Evolutionary conservation across 1,140 invertebrate species (phyloP).

Genomic region (Caenorhabditis briggsae): DNA sequence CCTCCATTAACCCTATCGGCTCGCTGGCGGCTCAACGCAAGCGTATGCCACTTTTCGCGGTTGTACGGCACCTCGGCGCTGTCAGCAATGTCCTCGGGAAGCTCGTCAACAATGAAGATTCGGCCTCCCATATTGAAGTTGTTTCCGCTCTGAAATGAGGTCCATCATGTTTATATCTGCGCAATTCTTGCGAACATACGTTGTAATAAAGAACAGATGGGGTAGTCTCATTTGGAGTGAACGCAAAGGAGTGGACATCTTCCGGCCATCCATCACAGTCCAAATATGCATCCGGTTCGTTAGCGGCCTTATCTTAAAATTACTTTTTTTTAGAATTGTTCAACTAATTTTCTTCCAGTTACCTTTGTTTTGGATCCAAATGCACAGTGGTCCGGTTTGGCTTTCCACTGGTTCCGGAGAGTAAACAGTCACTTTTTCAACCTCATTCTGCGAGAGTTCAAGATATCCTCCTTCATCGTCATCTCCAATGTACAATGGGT

Average conservation of each 20-base stretch:
- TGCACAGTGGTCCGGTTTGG: constrained; percentile 16
- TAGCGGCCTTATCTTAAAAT: constrained; percentile 41
- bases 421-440: constrained; percentile 81
- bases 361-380: constrained; percentile 38
- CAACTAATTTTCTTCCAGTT: neutral
- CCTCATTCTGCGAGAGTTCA: constrained; percentile 87
- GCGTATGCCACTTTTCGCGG: constrained; percentile 68
- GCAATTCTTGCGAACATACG: constrained; percentile 80
- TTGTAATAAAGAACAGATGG: constrained; percentile 93
- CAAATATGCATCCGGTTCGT: constrained; percentile 21
- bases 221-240: constrained; percentile 90
- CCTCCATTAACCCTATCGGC: constrained; percentile 45
- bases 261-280: constrained; percentile 48
- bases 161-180: constrained; percentile 36
- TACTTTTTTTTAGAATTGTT: no score
- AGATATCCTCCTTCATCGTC: constrained; percentile 90
- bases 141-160: constrained; percentile 85
- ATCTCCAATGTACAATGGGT: constrained; percentile 95
- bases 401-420: constrained; percentile 19
- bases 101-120: constrained; percentile 86
- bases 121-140: constrained; percentile 92
- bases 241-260: constrained; percentile 80
- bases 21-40: constrained; percentile 58
- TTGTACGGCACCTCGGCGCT: constrained; percentile 71
- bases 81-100: constrained; percentile 72